Percentiles rank a stretch among this genome's conserved stretches.
Evolutionary conservation across 2,888 invertebrate species (phyloP).

Genomic region (Athetis lepigone): DNA sequence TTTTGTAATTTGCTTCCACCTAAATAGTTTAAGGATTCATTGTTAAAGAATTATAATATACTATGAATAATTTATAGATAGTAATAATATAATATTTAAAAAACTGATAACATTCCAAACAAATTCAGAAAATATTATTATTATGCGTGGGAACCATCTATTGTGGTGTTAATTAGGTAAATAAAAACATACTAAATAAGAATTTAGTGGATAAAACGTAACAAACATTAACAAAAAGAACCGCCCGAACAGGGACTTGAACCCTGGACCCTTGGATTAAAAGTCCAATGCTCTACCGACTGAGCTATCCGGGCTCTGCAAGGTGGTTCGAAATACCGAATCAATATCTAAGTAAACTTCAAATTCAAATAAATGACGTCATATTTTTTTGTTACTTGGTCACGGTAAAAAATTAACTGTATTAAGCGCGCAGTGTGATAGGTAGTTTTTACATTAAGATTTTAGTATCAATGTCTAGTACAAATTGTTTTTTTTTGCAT

Average conservation of each 20-base stretch:
- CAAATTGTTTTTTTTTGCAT: too few relatives aligned
- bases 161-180: not conserved
- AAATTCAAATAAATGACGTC: slow-evolving; percentile 21
- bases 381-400: slow-evolving; percentile 22
- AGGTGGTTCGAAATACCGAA: fast-evolving
- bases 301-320: slow-evolving; percentile 89
- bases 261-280: slow-evolving; percentile 91
- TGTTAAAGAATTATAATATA: slow-evolving; percentile 11
- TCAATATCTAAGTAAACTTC: not conserved
- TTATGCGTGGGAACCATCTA: not conserved
- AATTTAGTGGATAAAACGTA: not conserved
- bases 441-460: not conserved
- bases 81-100: not conserved
- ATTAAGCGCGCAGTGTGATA: not conserved
- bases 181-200: not conserved
- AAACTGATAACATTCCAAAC: not conserved
- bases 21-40: not conserved
- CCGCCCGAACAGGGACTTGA: slow-evolving; percentile 91
- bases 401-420: too few relatives aligned
- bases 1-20: not conserved
- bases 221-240: slow-evolving; percentile 45
- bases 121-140: not conserved
- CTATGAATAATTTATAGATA: not conserved
- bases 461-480: not conserved
- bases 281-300: slow-evolving; percentile 91